Evolutionary conservation across 2,797 vertebrate species (phyloP).

Genomic region (Pangasius krempfi): DNA sequence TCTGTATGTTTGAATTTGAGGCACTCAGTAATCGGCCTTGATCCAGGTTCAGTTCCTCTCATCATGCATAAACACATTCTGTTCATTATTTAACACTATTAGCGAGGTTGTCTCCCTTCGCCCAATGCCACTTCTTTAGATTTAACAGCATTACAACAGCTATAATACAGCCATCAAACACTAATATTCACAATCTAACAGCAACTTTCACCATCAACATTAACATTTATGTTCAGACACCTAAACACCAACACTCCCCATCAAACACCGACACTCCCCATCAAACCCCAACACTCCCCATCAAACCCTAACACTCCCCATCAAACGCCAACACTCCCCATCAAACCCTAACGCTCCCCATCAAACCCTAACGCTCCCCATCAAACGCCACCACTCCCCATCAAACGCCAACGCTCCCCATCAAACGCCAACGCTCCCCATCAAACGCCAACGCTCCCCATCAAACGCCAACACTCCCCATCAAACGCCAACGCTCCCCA

Average conservation of each 20-base stretch:
- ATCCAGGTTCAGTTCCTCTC: slow-evolving; percentile 12
- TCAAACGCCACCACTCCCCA: neutral
- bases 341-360: neutral
- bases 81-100: neutral
- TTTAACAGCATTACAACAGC: neutral
- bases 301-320: neutral
- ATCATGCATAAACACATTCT: slow-evolving; percentile 16
- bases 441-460: neutral
- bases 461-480: neutral
- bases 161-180: neutral
- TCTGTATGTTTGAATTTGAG: neutral
- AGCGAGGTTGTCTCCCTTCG: neutral
- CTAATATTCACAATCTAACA: neutral
- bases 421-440: neutral
- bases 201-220: neutral
- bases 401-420: neutral
- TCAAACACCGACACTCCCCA: neutral
- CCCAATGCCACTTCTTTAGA: neutral
- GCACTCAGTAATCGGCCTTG: slow-evolving; percentile 12
- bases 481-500: no score
- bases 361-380: neutral
- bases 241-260: neutral
- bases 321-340: neutral
- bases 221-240: neutral
- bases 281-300: neutral